Percentiles rank a stretch among this genome's conserved stretches.
Evolutionary conservation across 2,888 invertebrate species (phyloP).

Genomic region (Zygogramma bicolorata): DNA sequence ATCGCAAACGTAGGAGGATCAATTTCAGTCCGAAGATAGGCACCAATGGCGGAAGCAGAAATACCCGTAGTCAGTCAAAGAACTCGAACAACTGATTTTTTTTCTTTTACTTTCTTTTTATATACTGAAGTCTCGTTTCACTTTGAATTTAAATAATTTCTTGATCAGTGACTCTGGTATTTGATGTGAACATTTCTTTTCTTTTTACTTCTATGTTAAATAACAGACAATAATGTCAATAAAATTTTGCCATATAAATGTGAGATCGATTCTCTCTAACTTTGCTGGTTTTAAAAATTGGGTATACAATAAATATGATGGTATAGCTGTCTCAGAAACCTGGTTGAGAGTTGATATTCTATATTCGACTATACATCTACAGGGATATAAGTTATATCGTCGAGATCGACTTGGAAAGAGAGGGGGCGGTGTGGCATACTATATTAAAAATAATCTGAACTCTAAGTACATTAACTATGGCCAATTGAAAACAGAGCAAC

Average conservation of each 20-base stretch:
- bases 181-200: too few species aligned
- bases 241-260: not conserved
- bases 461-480: not conserved
- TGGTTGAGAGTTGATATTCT: not conserved
- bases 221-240: not conserved
- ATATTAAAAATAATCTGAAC: not conserved
- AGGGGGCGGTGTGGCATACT: not conserved
- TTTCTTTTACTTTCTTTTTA: too few species aligned
- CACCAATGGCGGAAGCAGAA: too few species aligned
- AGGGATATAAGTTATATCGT: not conserved
- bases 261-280: not conserved
- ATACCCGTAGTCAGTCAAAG: too few species aligned
- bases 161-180: too few species aligned
- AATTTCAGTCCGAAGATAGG: too few species aligned
- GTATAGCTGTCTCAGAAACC: not conserved
- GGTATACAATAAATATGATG: not conserved
- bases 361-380: not conserved
- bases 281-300: not conserved
- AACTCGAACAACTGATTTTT: too few species aligned
- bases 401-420: not conserved
- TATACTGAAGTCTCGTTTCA: too few species aligned
- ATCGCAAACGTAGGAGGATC: too few species aligned
- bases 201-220: too few species aligned
- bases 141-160: too few species aligned
- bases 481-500: not conserved